These are phyloP conservation scores for Drosophila seguyi DNA, from an alignment of 1,140 invertebrate species.

Conservation along the genomic window DNA sequence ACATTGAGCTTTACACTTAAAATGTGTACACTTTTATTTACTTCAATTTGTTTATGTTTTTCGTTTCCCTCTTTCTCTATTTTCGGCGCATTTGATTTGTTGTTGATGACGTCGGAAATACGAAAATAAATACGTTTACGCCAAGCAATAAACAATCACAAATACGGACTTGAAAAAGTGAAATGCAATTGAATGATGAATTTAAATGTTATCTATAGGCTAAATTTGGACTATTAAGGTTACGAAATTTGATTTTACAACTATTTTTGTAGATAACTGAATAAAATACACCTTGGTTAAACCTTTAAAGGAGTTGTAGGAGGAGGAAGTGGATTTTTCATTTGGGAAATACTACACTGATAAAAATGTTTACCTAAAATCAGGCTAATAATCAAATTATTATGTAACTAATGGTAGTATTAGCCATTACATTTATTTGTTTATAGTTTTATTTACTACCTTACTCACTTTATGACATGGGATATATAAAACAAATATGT, in stretches of 20 bases:
- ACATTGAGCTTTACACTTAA: conserved; percentile 50
- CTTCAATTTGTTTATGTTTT: conserved; percentile 44
- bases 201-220: conserved; percentile 12
- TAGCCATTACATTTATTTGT: conserved; percentile 1
- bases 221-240: conserved; percentile 30
- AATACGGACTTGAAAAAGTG: conserved; percentile 19
- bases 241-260: conserved; percentile 7
- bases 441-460: conserved; percentile 24
- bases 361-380: too few species aligned
- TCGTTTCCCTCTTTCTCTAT: conserved; percentile 30
- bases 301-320: not conserved
- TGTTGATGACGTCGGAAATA: conserved; percentile 71
- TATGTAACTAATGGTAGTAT: not conserved
- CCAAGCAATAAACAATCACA: conserved; percentile 23
- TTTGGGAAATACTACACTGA: too few species aligned
- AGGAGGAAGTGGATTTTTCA: conserved; percentile 10
- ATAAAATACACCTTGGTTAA: not conserved
- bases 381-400: not conserved
- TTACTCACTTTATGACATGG: conserved; percentile 37
- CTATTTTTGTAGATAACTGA: not conserved
- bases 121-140: conserved; percentile 55
- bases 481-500: conserved; percentile 14
- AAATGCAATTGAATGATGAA: conserved; percentile 39
- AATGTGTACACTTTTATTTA: conserved; percentile 38
- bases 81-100: conserved; percentile 69